phyloP scores from a whole-genome alignment of 2,888 invertebrate species.

The Diarsia dahlii region DNA sequence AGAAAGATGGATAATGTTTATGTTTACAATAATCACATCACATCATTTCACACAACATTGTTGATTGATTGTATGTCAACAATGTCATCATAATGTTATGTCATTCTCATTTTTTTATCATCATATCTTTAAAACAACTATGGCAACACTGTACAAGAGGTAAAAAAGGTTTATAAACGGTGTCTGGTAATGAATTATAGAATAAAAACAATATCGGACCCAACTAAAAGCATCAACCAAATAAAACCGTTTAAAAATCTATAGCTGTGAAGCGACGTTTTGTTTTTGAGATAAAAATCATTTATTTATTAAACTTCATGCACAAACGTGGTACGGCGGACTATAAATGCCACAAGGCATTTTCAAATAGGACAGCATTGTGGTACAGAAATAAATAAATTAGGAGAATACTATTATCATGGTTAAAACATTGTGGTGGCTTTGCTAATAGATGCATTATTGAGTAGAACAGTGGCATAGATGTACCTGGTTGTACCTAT shows the following conservation, averaged over 20 bases:
- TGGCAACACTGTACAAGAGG: neutral
- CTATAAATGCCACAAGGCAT: no score
- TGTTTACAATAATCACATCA: slow-evolving; percentile 37
- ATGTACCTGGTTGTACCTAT: no score
- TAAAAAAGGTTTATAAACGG: neutral
- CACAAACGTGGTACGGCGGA: no score
- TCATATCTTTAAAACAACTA: neutral
- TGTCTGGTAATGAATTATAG: no score
- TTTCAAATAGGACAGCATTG: no score
- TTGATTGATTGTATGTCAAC: slow-evolving; percentile 6
- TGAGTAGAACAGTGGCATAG: neutral
- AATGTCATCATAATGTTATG: neutral
- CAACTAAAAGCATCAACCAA: neutral
- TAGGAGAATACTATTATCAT: neutral
- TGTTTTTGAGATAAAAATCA: neutral
- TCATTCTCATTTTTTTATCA: neutral
- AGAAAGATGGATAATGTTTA: slow-evolving; percentile 32
- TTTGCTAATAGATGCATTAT: neutral
- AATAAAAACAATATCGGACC: neutral
- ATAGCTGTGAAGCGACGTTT: neutral
- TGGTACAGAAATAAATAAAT: no score
- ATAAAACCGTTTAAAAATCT: no score
- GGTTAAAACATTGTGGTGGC: neutral
- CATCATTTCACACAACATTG: slow-evolving; percentile 14
- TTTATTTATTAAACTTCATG: no score